These are phyloP conservation scores for Linyphia triangularis DNA, from an alignment of 2,888 invertebrate genomes.

Conservation along the genomic window DNA sequence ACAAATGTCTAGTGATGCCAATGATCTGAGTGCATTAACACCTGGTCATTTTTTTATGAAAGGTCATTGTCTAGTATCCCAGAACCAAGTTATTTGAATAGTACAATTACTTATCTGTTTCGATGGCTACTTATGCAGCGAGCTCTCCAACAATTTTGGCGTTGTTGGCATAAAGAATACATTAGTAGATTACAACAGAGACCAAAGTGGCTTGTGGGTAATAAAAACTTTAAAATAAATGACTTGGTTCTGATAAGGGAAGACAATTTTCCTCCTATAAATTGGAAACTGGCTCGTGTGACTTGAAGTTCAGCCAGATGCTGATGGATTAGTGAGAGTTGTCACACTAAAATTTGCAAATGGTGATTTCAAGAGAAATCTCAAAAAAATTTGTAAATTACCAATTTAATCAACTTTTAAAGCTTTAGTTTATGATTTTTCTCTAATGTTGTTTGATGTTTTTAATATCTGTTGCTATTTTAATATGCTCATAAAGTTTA, in stretches of 20 bases:
- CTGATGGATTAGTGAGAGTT: conserved; percentile 9
- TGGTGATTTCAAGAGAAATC: no score
- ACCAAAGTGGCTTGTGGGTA: conserved; percentile 77
- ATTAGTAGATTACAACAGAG: conserved; percentile 5
- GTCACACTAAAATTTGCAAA: conserved; percentile 1
- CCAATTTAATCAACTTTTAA: no score
- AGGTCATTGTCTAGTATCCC: background rate
- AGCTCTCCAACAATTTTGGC: no score
- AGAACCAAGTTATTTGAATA: no score
- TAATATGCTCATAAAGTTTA: no score
- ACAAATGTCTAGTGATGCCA: background rate
- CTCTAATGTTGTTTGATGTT: no score
- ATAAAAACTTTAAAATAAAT: conserved; percentile 76
- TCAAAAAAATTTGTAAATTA: no score
- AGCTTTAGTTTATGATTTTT: no score
- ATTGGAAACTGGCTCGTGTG: conserved; percentile 5
- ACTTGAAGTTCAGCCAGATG: background rate
- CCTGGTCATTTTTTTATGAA: conserved; percentile 11
- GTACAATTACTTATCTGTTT: no score
- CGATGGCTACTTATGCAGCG: no score
- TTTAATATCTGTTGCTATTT: no score
- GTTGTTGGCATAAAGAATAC: no score
- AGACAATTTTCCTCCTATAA: background rate
- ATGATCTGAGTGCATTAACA: background rate
- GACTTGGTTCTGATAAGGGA: conserved; percentile 18